phyloP scores from a whole-genome alignment of 2,797 vertebrate genomes.

The Tympanoctomys barrerae region DNA sequence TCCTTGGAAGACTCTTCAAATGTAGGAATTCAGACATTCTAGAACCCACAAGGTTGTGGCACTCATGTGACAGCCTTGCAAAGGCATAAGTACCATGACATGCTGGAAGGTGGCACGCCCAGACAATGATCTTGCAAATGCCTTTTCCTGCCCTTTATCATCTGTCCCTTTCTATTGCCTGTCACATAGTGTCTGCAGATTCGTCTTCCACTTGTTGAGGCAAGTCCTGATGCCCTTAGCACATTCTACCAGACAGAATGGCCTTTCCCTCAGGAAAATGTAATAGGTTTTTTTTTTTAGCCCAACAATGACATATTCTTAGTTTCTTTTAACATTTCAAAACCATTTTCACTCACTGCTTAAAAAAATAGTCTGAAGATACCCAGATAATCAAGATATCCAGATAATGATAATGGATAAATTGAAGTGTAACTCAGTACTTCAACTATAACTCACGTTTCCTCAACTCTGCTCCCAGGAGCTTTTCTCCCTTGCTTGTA shows the following conservation, averaged over 20 bases:
- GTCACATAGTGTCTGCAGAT: neutral
- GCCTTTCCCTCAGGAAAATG: constrained; percentile 36
- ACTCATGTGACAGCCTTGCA: neutral
- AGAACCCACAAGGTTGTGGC: neutral
- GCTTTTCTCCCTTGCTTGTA: neutral
- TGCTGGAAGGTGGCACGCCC: neutral
- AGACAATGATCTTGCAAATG: neutral
- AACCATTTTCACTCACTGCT: neutral
- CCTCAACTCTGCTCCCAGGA: neutral
- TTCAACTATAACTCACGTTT: constrained; percentile 11
- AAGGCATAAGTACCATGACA: neutral
- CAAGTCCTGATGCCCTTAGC: neutral
- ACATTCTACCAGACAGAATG: neutral
- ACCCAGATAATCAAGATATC: neutral
- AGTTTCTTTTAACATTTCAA: constrained; percentile 19
- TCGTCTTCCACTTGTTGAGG: neutral
- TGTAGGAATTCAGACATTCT: constrained; percentile 2
- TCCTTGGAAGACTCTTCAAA: neutral
- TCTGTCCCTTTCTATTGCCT: neutral
- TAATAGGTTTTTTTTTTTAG: neutral
- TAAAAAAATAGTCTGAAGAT: neutral
- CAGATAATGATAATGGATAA: neutral
- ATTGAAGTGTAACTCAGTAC: neutral
- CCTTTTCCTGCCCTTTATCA: neutral
- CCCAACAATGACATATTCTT: neutral